Conservation (phyloP, 2,113 vertebrate genomes). For the Laterallus jamaicensis region DNA sequence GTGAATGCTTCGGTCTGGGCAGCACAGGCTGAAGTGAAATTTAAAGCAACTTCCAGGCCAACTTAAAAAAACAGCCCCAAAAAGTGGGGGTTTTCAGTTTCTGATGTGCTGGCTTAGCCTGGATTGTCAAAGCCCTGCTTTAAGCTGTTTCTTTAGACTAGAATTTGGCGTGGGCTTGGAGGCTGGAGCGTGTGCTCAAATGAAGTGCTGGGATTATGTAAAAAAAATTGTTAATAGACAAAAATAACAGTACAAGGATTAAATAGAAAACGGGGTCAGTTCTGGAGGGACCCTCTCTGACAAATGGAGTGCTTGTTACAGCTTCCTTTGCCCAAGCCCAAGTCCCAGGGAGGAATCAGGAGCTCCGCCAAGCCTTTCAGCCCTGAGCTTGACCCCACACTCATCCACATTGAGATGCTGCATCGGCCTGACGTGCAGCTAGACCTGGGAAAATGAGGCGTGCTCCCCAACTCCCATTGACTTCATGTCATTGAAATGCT, state of each 20-base stretch:
- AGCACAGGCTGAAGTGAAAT: constrained; percentile 47
- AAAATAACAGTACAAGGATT: not conserved
- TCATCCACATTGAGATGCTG: not conserved
- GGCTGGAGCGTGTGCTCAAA: not conserved
- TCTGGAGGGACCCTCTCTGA: not conserved
- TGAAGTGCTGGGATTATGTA: not conserved
- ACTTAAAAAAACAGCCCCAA: constrained; percentile 6
- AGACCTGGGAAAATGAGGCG: rapidly evolving
- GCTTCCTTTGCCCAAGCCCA: not conserved
- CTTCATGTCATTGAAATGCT: not conserved
- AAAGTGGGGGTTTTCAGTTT: not conserved
- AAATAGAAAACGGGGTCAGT: not conserved
- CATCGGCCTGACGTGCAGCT: not conserved
- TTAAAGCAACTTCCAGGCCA: not conserved
- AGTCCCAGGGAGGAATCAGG: not conserved
- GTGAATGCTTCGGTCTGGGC: constrained; percentile 28
- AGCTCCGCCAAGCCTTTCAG: constrained; percentile 23
- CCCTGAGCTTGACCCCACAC: not conserved
- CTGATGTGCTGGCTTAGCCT: constrained; percentile 27
- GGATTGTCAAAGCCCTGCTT: constrained; percentile 14
- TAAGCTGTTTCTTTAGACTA: constrained; percentile 3
- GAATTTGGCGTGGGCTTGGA: not conserved
- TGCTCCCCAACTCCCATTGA: not conserved
- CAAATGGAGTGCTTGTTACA: not conserved
- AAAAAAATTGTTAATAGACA: not conserved